Percentiles rank a stretch among this genome's conserved stretches.
phyloP scores from a whole-genome alignment of 2,797 vertebrate genomes.

The Macrochelys suwanniensis region DNA sequence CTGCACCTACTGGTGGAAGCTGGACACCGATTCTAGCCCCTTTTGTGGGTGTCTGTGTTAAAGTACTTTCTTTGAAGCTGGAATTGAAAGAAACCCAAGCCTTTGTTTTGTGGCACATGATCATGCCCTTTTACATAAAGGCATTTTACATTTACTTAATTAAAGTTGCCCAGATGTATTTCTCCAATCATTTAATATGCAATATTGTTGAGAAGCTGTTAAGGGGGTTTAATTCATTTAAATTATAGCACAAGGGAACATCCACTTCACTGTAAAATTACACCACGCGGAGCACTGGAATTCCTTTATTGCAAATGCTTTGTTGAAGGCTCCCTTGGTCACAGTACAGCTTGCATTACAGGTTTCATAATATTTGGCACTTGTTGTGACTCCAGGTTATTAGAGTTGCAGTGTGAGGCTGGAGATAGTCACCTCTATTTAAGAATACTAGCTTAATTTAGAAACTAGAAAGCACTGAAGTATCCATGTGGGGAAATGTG shows the following conservation, averaged over 20 bases:
- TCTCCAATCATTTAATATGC: neutral
- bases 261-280: neutral
- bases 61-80: neutral
- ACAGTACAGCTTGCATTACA: neutral
- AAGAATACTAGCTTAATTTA: neutral
- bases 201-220: neutral
- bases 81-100: neutral
- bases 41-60: neutral
- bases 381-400: neutral
- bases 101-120: neutral
- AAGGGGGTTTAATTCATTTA: conserved; percentile 29
- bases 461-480: neutral
- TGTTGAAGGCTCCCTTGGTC: neutral
- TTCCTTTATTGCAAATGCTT: neutral
- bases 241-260: conserved; percentile 13
- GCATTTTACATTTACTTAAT: conserved; percentile 11
- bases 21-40: neutral
- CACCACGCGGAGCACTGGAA: neutral
- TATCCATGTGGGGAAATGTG: neutral
- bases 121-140: neutral
- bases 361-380: neutral
- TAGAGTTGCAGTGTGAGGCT: neutral
- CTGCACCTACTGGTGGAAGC: neutral
- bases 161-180: neutral
- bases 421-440: neutral